phyloP scores from a whole-genome alignment of 1,140 invertebrate species.

The Zaprionus capensis region DNA sequence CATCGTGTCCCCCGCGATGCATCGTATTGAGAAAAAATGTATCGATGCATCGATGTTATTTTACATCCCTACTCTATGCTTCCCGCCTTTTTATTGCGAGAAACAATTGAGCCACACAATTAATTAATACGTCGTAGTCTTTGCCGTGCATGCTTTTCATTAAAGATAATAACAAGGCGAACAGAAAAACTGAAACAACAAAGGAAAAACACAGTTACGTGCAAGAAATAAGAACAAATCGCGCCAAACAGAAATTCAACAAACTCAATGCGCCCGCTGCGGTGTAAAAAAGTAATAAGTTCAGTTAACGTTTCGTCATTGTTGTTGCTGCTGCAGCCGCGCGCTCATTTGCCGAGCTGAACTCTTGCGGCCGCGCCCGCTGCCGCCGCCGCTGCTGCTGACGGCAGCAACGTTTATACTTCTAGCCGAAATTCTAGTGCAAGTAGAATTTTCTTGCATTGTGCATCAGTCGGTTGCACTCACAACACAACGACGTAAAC shows the following conservation, averaged over 20 bases:
- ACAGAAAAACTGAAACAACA: conserved; percentile 12
- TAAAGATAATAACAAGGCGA: conserved; percentile 19
- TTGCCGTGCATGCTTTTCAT: conserved; percentile 15
- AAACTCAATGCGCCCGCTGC: conserved; percentile 38
- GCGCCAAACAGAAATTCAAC: neutral
- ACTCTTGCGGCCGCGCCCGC: conserved; percentile 38
- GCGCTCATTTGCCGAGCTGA: conserved; percentile 26
- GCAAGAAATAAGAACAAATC: neutral
- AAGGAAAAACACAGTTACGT: conserved; percentile 16
- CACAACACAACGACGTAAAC: neutral
- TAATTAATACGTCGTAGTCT: conserved; percentile 41
- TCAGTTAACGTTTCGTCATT: conserved; percentile 19
- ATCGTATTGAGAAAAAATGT: conserved; percentile 13
- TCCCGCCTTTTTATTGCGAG: conserved; percentile 51
- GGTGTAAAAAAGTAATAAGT: conserved; percentile 31
- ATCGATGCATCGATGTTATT: neutral
- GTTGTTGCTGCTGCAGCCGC: conserved; percentile 32
- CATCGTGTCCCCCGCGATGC: neutral
- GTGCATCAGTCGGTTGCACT: neutral
- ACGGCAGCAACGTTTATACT: conserved; percentile 31
- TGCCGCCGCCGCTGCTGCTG: conserved; percentile 33
- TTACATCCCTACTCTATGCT: conserved; percentile 17
- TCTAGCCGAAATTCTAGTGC: conserved; percentile 17
- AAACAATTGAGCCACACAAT: conserved; percentile 27
- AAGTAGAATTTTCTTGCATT: conserved; percentile 10